Evolutionary conservation across 2,888 invertebrate species (phyloP).

Genomic region (Lepetodrilus schrolli): DNA sequence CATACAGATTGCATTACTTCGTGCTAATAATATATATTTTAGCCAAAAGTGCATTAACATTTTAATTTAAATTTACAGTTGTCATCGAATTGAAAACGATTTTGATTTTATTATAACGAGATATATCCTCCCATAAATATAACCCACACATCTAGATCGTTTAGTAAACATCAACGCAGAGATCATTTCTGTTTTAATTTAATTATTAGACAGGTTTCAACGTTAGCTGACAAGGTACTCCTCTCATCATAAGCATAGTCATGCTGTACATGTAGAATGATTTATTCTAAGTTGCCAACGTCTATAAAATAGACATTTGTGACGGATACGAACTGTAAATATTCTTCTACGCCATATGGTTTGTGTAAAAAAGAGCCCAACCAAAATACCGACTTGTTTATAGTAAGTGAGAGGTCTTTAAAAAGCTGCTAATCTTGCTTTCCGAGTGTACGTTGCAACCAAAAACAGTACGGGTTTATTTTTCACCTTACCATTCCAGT

Average conservation of each 20-base stretch:
- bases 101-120: too few species aligned
- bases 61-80: too few species aligned
- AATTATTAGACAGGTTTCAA: background rate
- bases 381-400: background rate
- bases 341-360: background rate
- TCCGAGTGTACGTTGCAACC: background rate
- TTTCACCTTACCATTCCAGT: background rate
- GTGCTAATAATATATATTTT: too few species aligned
- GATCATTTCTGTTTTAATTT: too few species aligned
- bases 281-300: background rate
- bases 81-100: too few species aligned
- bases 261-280: too few species aligned
- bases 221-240: background rate
- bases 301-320: background rate
- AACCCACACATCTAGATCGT: too few species aligned
- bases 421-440: background rate
- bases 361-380: background rate
- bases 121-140: too few species aligned
- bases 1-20: too few species aligned
- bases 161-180: too few species aligned
- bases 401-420: background rate
- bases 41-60: too few species aligned
- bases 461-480: slow-evolving; percentile 18
- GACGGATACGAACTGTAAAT: background rate
- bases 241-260: too few species aligned